A percentile compares a stretch with the other conserved stretches of the same genome.
These are phyloP conservation scores for Tigriopus californicus DNA, from an alignment of 2,888 invertebrate species.

Conservation along the genomic window DNA sequence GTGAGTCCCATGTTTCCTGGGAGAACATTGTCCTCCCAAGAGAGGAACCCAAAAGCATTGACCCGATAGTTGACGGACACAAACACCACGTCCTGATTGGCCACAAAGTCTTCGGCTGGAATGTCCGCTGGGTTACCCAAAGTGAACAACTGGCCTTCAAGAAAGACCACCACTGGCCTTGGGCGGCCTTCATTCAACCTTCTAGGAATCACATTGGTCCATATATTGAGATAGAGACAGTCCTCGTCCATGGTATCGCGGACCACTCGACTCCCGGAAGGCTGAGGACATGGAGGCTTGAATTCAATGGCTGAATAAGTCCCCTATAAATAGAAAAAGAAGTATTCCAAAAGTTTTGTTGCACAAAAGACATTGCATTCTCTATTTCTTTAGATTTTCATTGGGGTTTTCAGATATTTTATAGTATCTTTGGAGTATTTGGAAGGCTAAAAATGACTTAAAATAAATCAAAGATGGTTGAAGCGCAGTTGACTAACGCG, in stretches of 20 bases:
- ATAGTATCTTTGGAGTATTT: no score
- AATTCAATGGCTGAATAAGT: not conserved
- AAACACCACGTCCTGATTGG: not conserved
- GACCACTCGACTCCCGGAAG: not conserved
- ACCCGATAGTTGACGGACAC: not conserved
- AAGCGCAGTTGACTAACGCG: no score
- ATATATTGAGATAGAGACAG: not conserved
- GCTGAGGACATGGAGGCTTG: conserved; percentile 1
- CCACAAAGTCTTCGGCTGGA: not conserved
- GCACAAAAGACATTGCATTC: no score
- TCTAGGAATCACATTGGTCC: not conserved
- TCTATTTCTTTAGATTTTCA: no score
- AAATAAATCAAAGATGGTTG: no score
- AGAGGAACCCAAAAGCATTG: not conserved
- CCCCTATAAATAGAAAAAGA: not conserved
- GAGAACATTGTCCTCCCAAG: not conserved
- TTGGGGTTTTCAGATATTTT: no score
- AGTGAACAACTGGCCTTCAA: conserved; percentile 3
- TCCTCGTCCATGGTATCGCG: not conserved
- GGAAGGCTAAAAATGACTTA: no score
- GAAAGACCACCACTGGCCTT: not conserved
- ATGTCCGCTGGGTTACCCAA: not conserved
- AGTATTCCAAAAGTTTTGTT: no score
- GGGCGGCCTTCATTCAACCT: not conserved
- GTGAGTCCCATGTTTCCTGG: not conserved